These are phyloP conservation scores for Menura novaehollandiae DNA, from an alignment of 2,113 vertebrate species.

Conservation along the genomic window DNA sequence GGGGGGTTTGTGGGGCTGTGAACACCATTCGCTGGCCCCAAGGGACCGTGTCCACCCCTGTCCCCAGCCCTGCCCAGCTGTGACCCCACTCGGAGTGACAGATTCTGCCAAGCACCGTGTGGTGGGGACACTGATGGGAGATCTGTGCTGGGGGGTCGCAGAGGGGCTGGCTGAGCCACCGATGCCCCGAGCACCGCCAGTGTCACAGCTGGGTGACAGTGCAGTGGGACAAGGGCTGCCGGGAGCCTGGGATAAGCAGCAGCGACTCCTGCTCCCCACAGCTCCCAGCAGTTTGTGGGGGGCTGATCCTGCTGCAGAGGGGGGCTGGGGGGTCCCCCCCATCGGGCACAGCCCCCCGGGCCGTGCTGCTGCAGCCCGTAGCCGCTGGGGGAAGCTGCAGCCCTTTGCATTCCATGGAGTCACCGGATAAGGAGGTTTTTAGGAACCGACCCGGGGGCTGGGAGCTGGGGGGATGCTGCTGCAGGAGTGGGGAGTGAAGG, in stretches of 20 bases:
- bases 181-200: accelerated
- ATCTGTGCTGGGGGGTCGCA: accelerated
- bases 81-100: neutral
- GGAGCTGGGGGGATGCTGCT: neutral
- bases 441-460: accelerated
- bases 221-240: accelerated
- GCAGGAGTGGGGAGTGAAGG: accelerated
- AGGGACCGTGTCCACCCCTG: neutral
- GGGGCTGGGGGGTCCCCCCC: neutral
- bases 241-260: accelerated
- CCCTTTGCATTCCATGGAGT: neutral
- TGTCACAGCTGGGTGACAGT: accelerated
- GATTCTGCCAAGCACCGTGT: neutral
- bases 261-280: accelerated
- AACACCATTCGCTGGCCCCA: accelerated
- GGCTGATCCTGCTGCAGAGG: neutral
- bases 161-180: neutral
- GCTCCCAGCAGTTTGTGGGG: neutral
- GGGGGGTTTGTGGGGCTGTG: neutral
- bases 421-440: accelerated
- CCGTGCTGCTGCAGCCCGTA: neutral
- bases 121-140: neutral
- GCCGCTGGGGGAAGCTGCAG: slow-evolving; percentile 59
- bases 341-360: neutral
- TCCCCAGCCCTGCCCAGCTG: neutral